Evolutionary conservation across 2,113 vertebrate genomes (phyloP).

Genomic region (Carassius carassius): DNA sequence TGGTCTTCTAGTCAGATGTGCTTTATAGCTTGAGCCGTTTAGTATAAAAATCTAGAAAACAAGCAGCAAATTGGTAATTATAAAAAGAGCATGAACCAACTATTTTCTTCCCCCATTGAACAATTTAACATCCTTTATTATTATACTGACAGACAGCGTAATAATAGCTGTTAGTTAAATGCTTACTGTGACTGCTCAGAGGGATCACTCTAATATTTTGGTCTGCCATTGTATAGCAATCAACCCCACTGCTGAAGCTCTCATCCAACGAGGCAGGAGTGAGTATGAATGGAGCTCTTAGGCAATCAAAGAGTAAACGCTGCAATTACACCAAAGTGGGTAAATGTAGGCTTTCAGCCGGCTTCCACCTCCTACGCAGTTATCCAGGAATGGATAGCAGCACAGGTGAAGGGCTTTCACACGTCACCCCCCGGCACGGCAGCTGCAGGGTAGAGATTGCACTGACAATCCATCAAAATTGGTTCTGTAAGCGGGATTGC

Average conservation of each 20-base stretch:
- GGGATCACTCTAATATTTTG: constrained; percentile 66
- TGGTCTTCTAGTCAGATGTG: neutral
- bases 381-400: constrained; percentile 60
- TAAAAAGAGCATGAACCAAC: neutral
- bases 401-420: constrained; percentile 62
- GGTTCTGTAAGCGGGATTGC: constrained; percentile 7
- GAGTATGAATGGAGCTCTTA: constrained; percentile 73
- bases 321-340: constrained; percentile 74
- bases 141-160: constrained; percentile 59
- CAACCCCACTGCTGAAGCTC: constrained; percentile 61
- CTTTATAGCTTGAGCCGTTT: neutral
- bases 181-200: constrained; percentile 59
- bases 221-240: constrained; percentile 70
- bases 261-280: constrained; percentile 63
- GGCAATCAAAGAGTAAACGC: constrained; percentile 69
- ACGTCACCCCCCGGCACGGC: constrained; percentile 11
- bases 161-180: constrained; percentile 63
- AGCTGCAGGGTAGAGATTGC: constrained; percentile 36
- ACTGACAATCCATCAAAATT: constrained; percentile 26
- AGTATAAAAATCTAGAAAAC: constrained; percentile 20
- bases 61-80: constrained; percentile 20
- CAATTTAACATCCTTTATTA: constrained; percentile 46
- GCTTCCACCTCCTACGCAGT: constrained; percentile 70
- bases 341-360: constrained; percentile 75
- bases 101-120: constrained; percentile 9